A percentile compares a stretch with the other conserved stretches of the same genome.
Conservation (phyloP, 2,888 invertebrate genomes). For the Sinelater perroti region DNA sequence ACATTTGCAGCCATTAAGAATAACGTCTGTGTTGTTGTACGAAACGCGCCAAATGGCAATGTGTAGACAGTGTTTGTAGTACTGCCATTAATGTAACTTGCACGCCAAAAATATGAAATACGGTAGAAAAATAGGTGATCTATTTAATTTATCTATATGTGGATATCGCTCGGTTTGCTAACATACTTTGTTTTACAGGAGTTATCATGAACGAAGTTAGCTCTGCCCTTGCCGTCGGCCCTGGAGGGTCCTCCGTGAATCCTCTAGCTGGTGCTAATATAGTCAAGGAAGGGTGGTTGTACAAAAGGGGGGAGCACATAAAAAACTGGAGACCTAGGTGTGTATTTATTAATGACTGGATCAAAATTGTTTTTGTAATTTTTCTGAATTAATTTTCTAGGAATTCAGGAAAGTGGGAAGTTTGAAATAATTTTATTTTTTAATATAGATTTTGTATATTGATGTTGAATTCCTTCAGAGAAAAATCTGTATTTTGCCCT, state of each 20-base stretch:
- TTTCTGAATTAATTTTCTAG: no score
- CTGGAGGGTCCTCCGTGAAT: conserved; percentile 23
- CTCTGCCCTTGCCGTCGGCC: conserved; percentile 12
- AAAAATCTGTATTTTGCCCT: no score
- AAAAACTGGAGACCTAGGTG: conserved; percentile 94
- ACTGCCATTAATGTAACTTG: no score
- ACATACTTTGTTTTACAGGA: conserved; percentile 3
- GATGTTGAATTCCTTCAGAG: no score
- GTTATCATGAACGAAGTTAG: conserved; percentile 32
- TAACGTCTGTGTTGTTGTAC: no score
- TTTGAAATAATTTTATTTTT: neutral
- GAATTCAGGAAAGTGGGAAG: neutral
- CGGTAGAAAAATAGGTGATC: neutral
- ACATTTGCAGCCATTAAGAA: conserved; percentile 1
- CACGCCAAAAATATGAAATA: conserved; percentile 3
- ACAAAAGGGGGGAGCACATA: conserved; percentile 97
- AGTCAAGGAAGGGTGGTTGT: conserved; percentile 95
- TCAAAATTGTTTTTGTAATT: conserved; percentile 6
- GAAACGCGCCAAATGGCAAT: no score
- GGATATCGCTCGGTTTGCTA: neutral
- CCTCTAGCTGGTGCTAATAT: conserved; percentile 56
- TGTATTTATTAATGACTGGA: no score
- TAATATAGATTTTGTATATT: no score
- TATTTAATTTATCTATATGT: neutral
- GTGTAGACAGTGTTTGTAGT: no score